phyloP scores from a whole-genome alignment of 2,113 vertebrate genomes.

The Piaya cayana region DNA sequence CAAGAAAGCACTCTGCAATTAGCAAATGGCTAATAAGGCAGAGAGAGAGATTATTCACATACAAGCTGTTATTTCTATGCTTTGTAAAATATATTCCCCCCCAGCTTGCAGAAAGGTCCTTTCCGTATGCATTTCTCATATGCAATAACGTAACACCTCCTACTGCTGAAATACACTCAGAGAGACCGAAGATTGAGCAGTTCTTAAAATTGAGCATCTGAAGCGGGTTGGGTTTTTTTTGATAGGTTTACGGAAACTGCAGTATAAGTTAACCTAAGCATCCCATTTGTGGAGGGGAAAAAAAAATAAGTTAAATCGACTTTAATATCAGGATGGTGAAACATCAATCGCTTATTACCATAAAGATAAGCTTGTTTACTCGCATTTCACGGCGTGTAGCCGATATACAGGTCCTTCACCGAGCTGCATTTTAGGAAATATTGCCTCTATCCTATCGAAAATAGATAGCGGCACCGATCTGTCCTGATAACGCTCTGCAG shows the following conservation, averaged over 20 bases:
- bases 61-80: background rate
- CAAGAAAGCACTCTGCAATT: background rate
- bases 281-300: no score
- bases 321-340: background rate
- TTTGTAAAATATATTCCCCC: background rate
- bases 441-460: background rate
- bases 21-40: background rate
- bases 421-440: background rate
- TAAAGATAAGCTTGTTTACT: conserved; percentile 8
- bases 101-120: background rate
- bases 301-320: background rate
- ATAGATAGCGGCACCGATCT: background rate
- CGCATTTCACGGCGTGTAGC: background rate
- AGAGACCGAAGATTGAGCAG: background rate
- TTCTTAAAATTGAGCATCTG: background rate
- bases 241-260: background rate
- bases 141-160: background rate
- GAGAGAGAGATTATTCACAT: background rate
- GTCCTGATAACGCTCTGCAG: background rate
- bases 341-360: background rate
- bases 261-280: background rate
- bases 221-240: no score
- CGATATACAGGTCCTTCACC: background rate
- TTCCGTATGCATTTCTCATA: background rate
- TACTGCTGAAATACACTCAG: background rate